Base-by-base conservation (phyloP, 1,140 invertebrate species). In the Papilio aristodemus region DNA sequence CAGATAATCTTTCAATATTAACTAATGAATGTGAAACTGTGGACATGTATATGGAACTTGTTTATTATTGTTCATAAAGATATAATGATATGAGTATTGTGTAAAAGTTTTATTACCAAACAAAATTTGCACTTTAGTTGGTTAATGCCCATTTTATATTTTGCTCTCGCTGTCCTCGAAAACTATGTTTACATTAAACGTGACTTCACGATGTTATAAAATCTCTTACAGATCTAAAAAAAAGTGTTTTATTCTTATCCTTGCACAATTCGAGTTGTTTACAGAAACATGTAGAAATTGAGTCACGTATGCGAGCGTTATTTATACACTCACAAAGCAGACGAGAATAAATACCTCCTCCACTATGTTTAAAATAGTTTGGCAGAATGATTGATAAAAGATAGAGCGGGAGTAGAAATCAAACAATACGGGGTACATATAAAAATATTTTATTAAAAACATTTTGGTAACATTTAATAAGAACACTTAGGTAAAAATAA, bases 361-460 rank as follows among this genome's bases (percentile, higher is more conserved):
- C 19, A 41, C 62, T 25, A 22, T 22, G 25, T 64, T 66, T 50
- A 66, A 36, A 66, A 46, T 46, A 66, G 43, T 54, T 54, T 9
- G 19, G 10, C 46, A 46, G 19, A 66, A 59, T 59, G 4, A 60
- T 32, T 37, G 32, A 32, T 57, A 32, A 27, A 41, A 73, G 14
- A 32, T 14, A 57, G 13, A 11, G 37, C 39, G 38, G 60, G n/a
- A 50, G 43, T 54, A 64, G 37, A 37, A 87, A 77, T 84, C 72
- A 91, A 91, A 89, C 79, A 80, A 73, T 8, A 10, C 71, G 67
- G 71, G 50, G 7, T 92, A 92, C 90, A 92, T 92, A 92, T 92
- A 92, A 92, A 92, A 92, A 92, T 92, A 92, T 92, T 92, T 92
- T 92, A 92, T 92, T 92, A 92, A 92, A 92, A 92, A 92, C 91